These are phyloP conservation scores for Aurelia coerulea DNA, from an alignment of 30 jellyfish, hydroid and myxozoan species.

Conservation along the genomic window DNA sequence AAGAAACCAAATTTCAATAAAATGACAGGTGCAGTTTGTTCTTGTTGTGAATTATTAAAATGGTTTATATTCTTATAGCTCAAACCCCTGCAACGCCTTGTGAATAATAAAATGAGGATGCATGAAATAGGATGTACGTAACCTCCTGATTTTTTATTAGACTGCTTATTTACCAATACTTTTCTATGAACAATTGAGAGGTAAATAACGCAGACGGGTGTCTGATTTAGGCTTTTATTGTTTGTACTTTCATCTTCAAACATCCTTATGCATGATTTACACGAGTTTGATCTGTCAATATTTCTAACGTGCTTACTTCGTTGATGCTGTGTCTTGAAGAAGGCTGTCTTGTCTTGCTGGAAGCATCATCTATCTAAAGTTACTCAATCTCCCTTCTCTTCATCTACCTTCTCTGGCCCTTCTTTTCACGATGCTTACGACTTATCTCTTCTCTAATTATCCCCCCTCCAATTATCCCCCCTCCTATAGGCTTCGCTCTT, in stretches of 20 bases:
- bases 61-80: background rate
- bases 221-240: background rate
- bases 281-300: too few relatives aligned
- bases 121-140: background rate
- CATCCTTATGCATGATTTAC: too few relatives aligned
- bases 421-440: too few relatives aligned
- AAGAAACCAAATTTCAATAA: conserved; percentile 34
- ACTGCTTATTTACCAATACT: conserved; percentile 8
- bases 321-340: too few relatives aligned
- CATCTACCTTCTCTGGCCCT: too few relatives aligned
- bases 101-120: background rate
- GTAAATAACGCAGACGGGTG: conserved; percentile 7
- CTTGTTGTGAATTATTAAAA: conserved; percentile 33
- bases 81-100: background rate
- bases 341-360: too few relatives aligned
- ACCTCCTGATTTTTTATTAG: conserved; percentile 2
- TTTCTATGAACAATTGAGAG: background rate
- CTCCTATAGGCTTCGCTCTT: too few relatives aligned
- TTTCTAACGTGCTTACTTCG: too few relatives aligned
- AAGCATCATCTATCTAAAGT: too few relatives aligned
- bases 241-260: background rate
- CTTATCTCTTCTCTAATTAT: too few relatives aligned
- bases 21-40: conserved; percentile 42
- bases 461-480: too few relatives aligned
- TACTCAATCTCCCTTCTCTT: too few relatives aligned